Base-by-base conservation (phyloP, 2,797 vertebrate genomes). In the Microchirus variegatus region DNA sequence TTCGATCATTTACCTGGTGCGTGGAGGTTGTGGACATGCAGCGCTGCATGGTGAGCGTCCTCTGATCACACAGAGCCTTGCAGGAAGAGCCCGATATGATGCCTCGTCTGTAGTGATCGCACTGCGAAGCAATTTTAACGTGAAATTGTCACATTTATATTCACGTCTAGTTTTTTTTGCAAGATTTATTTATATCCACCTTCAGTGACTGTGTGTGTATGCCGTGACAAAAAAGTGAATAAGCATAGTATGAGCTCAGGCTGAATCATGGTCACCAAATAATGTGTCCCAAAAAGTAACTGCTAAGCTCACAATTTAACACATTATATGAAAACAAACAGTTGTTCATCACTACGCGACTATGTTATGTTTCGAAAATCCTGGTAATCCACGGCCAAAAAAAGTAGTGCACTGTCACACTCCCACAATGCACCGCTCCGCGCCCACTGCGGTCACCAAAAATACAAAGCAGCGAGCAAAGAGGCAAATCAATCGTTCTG, bases 81-180 rank as follows among this genome's bases (percentile, higher is more conserved):
- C 98, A 99, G 0, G 94, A 90, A 0, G 98, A 97, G 59, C 97
- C 98, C 0, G 98, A 95, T 84, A 99, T 98, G 16, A 99, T 95
- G 2, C 98, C 98, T 65, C 96, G 94, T 74, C 87, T 95, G 82
- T 98, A 99, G 88, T 99, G 96, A 83, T 99, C 95, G 5, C 98
- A 99, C 97, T 99, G 89, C 14, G 35, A 60, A 51, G 31, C 15
- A 51, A 51, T n/a, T 12, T 50, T 9, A n/a, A 16, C 9, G 17
- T n/a, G 14, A 8, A 11, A 50, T 15, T 10, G 45, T 46, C 19
- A 48, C 22, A 35, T 8, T 31, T 31, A 5, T 31, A 31, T n/a
- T 31, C 35, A 35, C 13, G 14, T 13, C 12, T 2, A 52, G 1
- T 47, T 48, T 49, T 42, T 26, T n/a, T 16, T 3, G 6, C n/a